These are phyloP conservation scores for Pseudomyrmex sp. DNA, from an alignment of 1,140 invertebrate genomes.

Conservation along the genomic window DNA sequence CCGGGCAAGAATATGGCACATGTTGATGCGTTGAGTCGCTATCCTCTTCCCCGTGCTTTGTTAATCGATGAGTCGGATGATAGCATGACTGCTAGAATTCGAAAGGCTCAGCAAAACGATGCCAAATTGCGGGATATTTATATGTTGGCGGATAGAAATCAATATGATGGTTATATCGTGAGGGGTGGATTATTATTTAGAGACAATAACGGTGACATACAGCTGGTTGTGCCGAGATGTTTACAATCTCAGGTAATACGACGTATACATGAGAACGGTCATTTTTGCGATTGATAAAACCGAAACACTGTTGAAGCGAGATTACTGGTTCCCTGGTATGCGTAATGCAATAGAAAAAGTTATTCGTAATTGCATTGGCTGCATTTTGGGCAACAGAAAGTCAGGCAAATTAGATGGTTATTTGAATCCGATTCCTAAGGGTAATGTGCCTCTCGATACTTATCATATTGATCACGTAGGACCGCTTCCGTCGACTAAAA, in stretches of 20 bases:
- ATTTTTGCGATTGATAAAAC: too few species aligned
- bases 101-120: background rate
- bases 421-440: background rate
- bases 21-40: background rate
- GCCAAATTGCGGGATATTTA: background rate
- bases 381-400: too few species aligned
- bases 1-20: background rate
- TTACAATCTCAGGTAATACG: background rate
- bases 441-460: background rate
- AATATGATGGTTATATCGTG: background rate
- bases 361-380: too few species aligned
- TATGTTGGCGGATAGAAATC: background rate
- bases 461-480: background rate
- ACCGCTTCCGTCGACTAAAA: background rate
- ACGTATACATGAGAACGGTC: background rate
- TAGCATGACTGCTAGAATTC: background rate
- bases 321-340: too few species aligned
- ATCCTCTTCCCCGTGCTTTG: background rate
- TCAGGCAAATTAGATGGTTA: background rate
- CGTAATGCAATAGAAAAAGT: too few species aligned
- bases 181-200: background rate
- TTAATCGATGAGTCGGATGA: background rate
- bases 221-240: background rate
- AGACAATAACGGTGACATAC: background rate
- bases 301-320: too few species aligned